Base-by-base conservation (phyloP, 2,888 invertebrate species). In the Lissocephala sabroskyi region DNA sequence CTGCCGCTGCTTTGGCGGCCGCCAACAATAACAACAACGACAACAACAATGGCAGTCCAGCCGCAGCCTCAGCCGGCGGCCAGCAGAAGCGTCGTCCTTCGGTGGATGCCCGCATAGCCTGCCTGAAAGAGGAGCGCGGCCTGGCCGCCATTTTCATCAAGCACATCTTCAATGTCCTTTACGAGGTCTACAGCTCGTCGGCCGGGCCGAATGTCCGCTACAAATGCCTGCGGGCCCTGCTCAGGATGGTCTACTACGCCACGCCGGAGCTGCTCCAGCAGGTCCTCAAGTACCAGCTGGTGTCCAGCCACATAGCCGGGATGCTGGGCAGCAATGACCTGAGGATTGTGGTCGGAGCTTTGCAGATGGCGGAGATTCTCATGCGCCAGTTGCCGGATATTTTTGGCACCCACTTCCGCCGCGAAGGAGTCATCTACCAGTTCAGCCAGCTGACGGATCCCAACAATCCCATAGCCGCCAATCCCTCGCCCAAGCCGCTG, bases 301-400 rank as follows among this genome's bases (percentile, higher is more conserved):
- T 97, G 48, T 95, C 96, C 54, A 97, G 97, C 71, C 97, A 98
- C 85, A 95, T 98, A 80, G 98, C 98, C 23, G 97, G 97, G 50
- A 98, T 98, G 97, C 91, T 98, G 90, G 97, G 97, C 1, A 97
- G 97, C 3, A 94, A 92, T 82, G 98, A 98, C 86, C 88, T 98
- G 56, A 91, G 97, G 79, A 97, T 98, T 79, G 96, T 98, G 35
- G 97, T 98, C 41, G 97, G 97, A 45, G 97, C 98, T 33, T 87
- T 98, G 43, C 98, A 99, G 86, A 93, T 99, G 90, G 96, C 97
- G 3, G 95, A 96, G 84, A 95, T 98, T 67, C 86, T 99, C 55
- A 97, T 98, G 95, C 93, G 95, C 84, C 97, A 98, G 79, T 86
- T 99, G 70, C 97, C 98, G 0, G 94, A 97, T 59, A 92, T 97